Base-by-base conservation (phyloP, 1,140 invertebrate genomes). In the Bathynomus jamesi region DNA sequence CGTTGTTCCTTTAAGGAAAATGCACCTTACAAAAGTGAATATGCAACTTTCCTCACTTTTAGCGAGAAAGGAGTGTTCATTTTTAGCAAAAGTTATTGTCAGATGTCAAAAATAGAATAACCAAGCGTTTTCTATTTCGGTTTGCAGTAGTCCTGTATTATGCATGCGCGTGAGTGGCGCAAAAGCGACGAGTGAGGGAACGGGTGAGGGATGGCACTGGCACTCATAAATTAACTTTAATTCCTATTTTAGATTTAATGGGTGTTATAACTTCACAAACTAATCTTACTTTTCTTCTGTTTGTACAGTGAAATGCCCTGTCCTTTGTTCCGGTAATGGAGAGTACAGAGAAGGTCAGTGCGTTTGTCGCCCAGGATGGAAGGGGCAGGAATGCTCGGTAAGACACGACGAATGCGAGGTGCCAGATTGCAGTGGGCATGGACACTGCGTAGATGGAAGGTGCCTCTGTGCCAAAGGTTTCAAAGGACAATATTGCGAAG, bases 281-380 rank as follows among this genome's bases (percentile, higher is more conserved):
- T 25, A 21, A 46, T 64, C 32, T 65, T 24, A 46, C 27, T 61
- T 10, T 65, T 27, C 4, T 2, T 67, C 28, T 31, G 11, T 65
- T 67, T 67, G 28, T 64, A 27, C 80, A 93, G 90, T 90, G 83
- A 92, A 95, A 17, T 99, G 96, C 81, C 96, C 96, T 7, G 92
- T 96, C 3, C 84, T 98, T 3, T 99, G 96, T 83, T 95, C 90
- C 78, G 94, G 95, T 81, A 89, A 95, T 72, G 97, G 96, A 28
- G 91, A 98, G 81, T 99, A 98, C 82, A 90, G 94, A 69, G 95
- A 96, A 78, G 96, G 96, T 61, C 90, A 93, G 81, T 99, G 96
- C 81, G 89, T 93, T 78, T 99, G 97, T 80, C 95, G 96, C 83
- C 91, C 94, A 0, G 96, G 96, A 13, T 99, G 93, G 92, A 98